Percentiles rank a stretch among this genome's conserved stretches.
Evolutionary conservation across 1,140 invertebrate genomes (phyloP).

Genomic region (Physella acuta): DNA sequence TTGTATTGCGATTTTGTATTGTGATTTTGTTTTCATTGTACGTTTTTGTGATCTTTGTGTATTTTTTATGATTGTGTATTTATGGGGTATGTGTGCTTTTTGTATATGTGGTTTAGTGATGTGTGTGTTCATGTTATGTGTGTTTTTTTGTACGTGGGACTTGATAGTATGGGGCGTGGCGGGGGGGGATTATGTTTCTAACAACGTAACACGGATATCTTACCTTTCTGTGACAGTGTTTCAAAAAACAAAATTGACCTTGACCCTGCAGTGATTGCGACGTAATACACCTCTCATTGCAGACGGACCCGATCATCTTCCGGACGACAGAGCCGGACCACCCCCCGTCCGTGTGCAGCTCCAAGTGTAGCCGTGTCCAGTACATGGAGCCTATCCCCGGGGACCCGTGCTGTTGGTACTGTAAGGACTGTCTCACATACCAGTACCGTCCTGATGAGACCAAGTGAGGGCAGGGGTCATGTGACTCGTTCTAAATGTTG

Average conservation of each 20-base stretch:
- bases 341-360: conserved; percentile 85
- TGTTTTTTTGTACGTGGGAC: too few relatives aligned
- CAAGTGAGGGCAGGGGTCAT: conserved; percentile 14
- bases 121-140: too few relatives aligned
- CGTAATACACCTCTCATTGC: conserved; percentile 25
- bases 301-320: conserved; percentile 50
- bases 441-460: conserved; percentile 63
- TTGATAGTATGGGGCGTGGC: too few relatives aligned
- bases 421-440: conserved; percentile 89
- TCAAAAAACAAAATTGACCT: too few relatives aligned
- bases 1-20: neutral
- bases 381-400: conserved; percentile 89
- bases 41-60: neutral
- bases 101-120: neutral
- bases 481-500: too few relatives aligned
- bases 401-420: conserved; percentile 94
- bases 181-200: too few relatives aligned
- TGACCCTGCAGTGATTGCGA: too few relatives aligned
- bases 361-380: conserved; percentile 81
- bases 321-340: conserved; percentile 68
- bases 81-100: neutral
- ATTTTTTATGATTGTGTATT: neutral
- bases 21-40: neutral
- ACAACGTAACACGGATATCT: too few relatives aligned
- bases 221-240: too few relatives aligned